Conservation (phyloP, 2,113 vertebrate genomes). For the pig (Sus scrofa) region T2T-Sscrofa CM000826.6:45781501-45782000, state of each 20-base stretch:
- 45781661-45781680: background rate
- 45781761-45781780: background rate
- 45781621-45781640: background rate
- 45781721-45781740: rapidly evolving
- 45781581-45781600: background rate
- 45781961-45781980: rapidly evolving
- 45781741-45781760: background rate
- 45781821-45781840: background rate
- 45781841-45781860: background rate
- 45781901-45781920: background rate
- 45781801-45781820: background rate
- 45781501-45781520: rapidly evolving
- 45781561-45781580: background rate
- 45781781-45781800: background rate
- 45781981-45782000: background rate
- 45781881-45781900: background rate
- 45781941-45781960: background rate
- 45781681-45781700: background rate
- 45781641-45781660: background rate
- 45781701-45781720: rapidly evolving
- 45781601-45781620: background rate
- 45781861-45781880: background rate
- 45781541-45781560: background rate
- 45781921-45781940: background rate
- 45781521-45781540: background rate